A percentile compares a stretch with the other conserved stretches of the same genome.
Evolutionary conservation across 2,113 vertebrate genomes (phyloP).

Genomic region (Copsychus sechellarum): DNA sequence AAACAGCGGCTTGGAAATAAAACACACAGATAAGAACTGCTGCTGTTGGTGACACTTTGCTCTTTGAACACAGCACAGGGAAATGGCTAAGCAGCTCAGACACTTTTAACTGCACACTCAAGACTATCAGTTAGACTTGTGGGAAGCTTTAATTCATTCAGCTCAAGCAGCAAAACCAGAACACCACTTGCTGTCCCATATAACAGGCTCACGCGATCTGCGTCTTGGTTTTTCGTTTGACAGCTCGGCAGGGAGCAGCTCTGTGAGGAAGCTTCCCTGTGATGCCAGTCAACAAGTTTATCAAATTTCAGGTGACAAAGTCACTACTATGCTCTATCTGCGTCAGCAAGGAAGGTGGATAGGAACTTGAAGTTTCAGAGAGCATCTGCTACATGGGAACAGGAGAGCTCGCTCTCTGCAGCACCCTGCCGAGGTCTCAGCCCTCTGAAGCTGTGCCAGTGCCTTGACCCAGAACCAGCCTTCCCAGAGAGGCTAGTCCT

Average conservation of each 20-base stretch:
- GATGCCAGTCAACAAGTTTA: background rate
- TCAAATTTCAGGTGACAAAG: slow-evolving; percentile 24
- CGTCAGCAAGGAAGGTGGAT: background rate
- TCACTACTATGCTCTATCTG: slow-evolving; percentile 7
- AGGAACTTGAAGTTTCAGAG: background rate
- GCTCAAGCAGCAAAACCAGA: background rate
- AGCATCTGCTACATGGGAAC: slow-evolving; percentile 19
- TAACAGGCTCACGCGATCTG: background rate
- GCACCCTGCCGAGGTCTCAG: background rate
- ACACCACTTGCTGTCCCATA: background rate
- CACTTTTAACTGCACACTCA: slow-evolving; percentile 35
- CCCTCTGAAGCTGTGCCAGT: background rate
- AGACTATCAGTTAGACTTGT: background rate
- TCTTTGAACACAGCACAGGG: slow-evolving; percentile 54
- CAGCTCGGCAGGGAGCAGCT: background rate
- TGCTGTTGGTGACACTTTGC: slow-evolving; percentile 33
- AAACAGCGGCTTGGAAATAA: slow-evolving; percentile 46
- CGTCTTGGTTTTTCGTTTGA: background rate
- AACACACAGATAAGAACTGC: slow-evolving; percentile 60
- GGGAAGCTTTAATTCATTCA: background rate
- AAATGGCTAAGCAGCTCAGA: slow-evolving; percentile 33
- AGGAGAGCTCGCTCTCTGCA: background rate
- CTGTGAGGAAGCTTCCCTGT: background rate
- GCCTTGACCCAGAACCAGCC: background rate
- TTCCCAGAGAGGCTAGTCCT: background rate